Base-by-base conservation (phyloP, 2,888 invertebrate genomes). In the Synergus laeviventris region DNA sequence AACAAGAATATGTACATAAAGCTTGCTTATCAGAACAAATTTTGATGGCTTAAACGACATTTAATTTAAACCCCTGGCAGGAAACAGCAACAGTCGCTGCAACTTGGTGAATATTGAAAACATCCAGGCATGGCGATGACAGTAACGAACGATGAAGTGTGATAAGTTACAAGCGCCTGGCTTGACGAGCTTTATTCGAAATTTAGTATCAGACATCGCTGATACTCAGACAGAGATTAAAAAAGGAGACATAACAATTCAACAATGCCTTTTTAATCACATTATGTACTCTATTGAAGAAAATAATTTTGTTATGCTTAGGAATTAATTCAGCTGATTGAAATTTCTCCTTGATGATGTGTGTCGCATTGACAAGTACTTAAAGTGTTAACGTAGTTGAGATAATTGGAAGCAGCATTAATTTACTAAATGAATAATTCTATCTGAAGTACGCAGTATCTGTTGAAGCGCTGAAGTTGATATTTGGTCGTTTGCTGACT, bases 401-500 rank as follows among this genome's bases (percentile, higher is more conserved):
- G n/a, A 1, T 8, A 49, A 49, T n/a, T 49, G 8, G 5, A n/a
- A 36, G 38, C 9, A 18, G 8, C 4, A n/a, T 14, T 38, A 8
- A 62, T 38, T n/a, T 1, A 38, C 0, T 36, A 18, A 16, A 5
- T n/a, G 5, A 9, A n/a, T n/a, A 38, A 38, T 36, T 62, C n/a
- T 18, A 62, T 62, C 9, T 18, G 62, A 62, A 38, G 18, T 38
- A 8, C 9, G 3, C 18, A 9, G n/a, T 38, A 2, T 5, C 36
- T 38, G 38, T 38, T 38, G 18, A 62, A 38, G 36, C 12, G 12
- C 38, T 36, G 18, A 62, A 36, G 38, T 4, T 38, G 11, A 49
- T 54, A 54, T 62, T 62, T 16, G 62, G 62, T 18, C 38, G 62
- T 39, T 62, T 62, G 62, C 38, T 77, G 70, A 77, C 76, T 77